Percentiles rank a stretch among this genome's conserved stretches.
Conservation (phyloP, 2,888 invertebrate species). For the Sepioteuthis lessoniana region DNA sequence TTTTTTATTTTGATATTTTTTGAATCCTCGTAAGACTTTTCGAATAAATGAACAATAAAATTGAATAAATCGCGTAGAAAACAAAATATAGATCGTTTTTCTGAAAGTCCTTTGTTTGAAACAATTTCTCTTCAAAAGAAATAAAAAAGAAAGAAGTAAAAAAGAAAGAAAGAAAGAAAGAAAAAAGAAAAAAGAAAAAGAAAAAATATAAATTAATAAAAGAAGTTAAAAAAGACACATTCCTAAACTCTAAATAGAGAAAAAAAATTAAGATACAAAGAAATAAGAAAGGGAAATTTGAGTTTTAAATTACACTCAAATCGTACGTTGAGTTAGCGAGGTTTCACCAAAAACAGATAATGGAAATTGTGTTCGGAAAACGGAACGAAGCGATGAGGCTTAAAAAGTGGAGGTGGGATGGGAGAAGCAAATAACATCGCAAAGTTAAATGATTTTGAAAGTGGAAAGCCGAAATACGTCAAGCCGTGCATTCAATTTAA, state of each 20-base stretch:
- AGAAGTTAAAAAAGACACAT: background rate
- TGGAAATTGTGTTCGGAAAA: conserved; percentile 14
- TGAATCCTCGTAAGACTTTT: background rate
- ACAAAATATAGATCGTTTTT: background rate
- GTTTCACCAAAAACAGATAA: background rate
- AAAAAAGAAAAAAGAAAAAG: too few species aligned
- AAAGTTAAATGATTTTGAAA: conserved; percentile 5
- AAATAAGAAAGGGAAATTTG: background rate
- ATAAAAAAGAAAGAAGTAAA: background rate
- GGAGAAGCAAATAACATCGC: background rate
- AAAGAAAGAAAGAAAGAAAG: too few species aligned
- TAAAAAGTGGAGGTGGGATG: background rate
- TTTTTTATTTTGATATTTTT: background rate
- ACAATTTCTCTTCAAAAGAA: background rate
- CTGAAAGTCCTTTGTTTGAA: background rate
- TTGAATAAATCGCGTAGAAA: background rate
- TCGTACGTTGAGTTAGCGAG: background rate
- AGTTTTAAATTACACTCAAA: conserved; percentile 11
- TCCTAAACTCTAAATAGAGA: background rate
- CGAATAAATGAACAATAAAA: background rate
- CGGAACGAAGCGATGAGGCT: background rate
- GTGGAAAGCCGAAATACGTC: background rate
- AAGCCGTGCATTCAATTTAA: conserved; percentile 16
- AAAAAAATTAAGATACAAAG: background rate
- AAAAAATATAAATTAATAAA: background rate